phyloP scores from a whole-genome alignment of 2,113 vertebrate species.

The Gasterosteus nipponicus region DNA sequence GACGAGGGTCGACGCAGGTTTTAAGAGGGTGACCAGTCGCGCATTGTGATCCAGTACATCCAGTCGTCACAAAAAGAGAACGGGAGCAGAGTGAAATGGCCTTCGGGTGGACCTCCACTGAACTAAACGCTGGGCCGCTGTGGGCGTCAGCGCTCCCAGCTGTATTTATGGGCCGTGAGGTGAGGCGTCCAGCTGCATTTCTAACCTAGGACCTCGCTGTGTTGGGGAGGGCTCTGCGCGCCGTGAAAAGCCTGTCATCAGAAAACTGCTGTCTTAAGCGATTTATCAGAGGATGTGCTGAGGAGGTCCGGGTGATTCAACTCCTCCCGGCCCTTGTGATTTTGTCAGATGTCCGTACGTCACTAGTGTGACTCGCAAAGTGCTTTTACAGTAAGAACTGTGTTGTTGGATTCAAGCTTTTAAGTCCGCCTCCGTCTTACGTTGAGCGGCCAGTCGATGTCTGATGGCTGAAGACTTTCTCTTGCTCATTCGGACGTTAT shows the following conservation, averaged over 20 bases:
- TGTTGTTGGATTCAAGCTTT: conserved; percentile 7
- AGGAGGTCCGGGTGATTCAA: conserved; percentile 66
- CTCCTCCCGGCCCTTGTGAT: conserved; percentile 12
- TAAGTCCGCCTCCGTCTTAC: conserved; percentile 8
- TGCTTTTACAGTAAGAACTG: background rate
- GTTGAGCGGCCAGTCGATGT: conserved; percentile 2
- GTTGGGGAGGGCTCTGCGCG: conserved; percentile 31
- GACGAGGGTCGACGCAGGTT: background rate
- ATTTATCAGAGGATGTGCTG: conserved; percentile 67
- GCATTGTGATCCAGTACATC: background rate
- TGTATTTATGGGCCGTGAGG: conserved; percentile 68
- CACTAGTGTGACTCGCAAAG: background rate
- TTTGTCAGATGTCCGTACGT: conserved; percentile 13
- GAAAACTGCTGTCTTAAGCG: conserved; percentile 38
- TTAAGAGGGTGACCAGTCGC: background rate
- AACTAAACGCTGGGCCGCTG: conserved; percentile 7
- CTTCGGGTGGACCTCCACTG: conserved; percentile 46
- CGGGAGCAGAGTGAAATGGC: background rate
- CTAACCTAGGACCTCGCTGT: conserved; percentile 72
- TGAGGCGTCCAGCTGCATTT: conserved; percentile 58
- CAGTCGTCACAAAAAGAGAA: background rate
- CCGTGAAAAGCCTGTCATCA: conserved; percentile 68
- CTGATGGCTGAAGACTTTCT: conserved; percentile 43
- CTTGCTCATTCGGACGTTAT: conserved; percentile 6
- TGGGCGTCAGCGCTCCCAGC: conserved; percentile 42